These are phyloP conservation scores for Varanus salvator DNA, from an alignment of 2,113 vertebrate species.

Conservation along the genomic window DNA sequence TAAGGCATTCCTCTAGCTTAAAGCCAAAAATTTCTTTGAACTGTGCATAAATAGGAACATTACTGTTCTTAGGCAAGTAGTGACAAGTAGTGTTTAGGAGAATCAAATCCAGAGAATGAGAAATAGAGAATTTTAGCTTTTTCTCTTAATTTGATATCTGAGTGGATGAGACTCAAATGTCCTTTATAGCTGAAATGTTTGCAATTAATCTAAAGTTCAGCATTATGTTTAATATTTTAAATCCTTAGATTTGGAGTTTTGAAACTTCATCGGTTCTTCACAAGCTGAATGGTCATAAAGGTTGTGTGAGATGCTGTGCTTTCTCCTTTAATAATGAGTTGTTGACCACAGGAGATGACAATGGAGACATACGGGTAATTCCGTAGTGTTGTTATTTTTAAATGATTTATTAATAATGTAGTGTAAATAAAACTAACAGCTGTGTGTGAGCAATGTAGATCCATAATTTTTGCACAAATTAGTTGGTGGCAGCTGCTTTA, in stretches of 20 bases:
- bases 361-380: constrained; percentile 92
- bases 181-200: neutral
- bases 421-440: neutral
- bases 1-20: neutral
- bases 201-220: neutral
- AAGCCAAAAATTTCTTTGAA: neutral
- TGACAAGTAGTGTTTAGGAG: neutral
- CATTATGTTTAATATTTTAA: constrained; percentile 34
- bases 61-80: neutral
- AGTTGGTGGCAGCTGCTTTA: neutral
- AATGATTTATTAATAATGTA: constrained; percentile 16
- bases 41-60: neutral
- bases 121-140: neutral
- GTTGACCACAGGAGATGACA: constrained; percentile 94
- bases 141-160: neutral
- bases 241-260: constrained; percentile 88
- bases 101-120: neutral
- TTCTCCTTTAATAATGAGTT: constrained; percentile 85
- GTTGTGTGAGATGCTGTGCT: constrained; percentile 90
- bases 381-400: constrained; percentile 6
- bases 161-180: neutral
- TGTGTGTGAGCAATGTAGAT: neutral
- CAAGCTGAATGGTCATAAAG: constrained; percentile 84
- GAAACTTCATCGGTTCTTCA: constrained; percentile 76
- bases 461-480: neutral